Evolutionary conservation across 2,113 vertebrate genomes (phyloP).

Genomic region (human (Homo sapiens)): DNA sequence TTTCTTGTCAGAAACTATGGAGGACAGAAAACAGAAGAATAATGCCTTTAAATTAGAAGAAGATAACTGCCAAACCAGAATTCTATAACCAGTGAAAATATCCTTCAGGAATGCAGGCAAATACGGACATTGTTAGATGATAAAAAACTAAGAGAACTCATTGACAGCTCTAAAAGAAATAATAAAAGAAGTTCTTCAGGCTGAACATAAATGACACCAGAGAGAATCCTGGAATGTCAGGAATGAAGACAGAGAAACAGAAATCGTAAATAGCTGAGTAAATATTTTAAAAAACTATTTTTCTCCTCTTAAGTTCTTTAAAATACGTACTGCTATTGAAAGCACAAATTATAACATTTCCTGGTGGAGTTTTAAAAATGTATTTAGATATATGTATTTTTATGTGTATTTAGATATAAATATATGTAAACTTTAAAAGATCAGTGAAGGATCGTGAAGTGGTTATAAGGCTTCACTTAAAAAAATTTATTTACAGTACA

Average conservation of each 20-base stretch:
- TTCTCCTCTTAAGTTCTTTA: neutral
- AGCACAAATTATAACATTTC: neutral
- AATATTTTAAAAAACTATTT: neutral
- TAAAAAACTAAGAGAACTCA: neutral
- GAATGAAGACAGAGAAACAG: neutral
- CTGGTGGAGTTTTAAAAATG: neutral
- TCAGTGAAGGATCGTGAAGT: neutral
- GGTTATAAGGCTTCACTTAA: neutral
- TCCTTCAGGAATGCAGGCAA: neutral
- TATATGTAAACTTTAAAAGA: neutral
- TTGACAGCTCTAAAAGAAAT: neutral
- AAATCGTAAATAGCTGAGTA: neutral
- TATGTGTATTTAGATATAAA: neutral
- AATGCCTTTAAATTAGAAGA: neutral
- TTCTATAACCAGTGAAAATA: conserved; percentile 39
- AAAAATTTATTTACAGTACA: conserved; percentile 9
- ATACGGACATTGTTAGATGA: neutral
- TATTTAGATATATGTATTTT: neutral
- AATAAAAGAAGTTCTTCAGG: neutral
- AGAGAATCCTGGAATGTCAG: neutral
- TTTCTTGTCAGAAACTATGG: conserved; percentile 21
- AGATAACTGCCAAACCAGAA: neutral
- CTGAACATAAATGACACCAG: neutral
- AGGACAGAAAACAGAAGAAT: neutral
- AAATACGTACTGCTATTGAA: neutral